These are phyloP conservation scores for Polia nebulosa DNA, from an alignment of 2,888 invertebrate genomes.

Conservation along the genomic window DNA sequence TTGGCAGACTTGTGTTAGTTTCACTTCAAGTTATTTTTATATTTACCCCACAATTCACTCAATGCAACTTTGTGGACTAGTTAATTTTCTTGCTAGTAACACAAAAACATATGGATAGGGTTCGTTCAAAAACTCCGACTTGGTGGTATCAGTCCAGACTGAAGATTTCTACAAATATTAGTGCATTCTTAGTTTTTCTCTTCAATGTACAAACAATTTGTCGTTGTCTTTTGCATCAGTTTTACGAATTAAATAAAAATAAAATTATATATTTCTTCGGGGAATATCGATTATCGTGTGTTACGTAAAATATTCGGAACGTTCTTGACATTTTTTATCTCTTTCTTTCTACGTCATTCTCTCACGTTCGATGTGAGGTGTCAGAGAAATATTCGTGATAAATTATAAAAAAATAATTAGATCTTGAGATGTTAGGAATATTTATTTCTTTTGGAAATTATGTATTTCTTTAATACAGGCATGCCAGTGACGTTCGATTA, in stretches of 20 bases:
- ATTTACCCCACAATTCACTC: not conserved
- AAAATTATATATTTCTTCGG: not conserved
- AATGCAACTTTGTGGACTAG: not conserved
- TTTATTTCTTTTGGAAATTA: conserved; percentile 79
- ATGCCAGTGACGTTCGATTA: conserved; percentile 78
- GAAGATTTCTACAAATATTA: not conserved
- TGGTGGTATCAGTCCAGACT: fast-evolving
- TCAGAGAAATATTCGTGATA: conserved; percentile 85
- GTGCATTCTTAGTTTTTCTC: not conserved
- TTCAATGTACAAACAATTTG: not conserved
- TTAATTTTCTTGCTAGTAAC: conserved; percentile 34
- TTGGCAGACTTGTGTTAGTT: not conserved
- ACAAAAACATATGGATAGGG: conserved; percentile 21
- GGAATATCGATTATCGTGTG: conserved; percentile 47
- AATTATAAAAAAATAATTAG: conserved; percentile 78
- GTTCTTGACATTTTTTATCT: conserved; percentile 67
- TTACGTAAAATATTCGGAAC: conserved; percentile 62
- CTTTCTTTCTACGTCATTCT: conserved; percentile 86
- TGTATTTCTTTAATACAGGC: conserved; percentile 80
- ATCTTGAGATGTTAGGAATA: conserved; percentile 78
- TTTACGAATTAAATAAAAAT: not conserved
- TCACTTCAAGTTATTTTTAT: not conserved
- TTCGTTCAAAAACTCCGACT: conserved; percentile 42
- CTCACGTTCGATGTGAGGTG: conserved; percentile 90
- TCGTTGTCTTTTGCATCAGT: not conserved